Percentiles rank a stretch among this genome's conserved stretches.
These are phyloP conservation scores for Heterocephalus glaber DNA, from an alignment of 2,113 vertebrate genomes.

Conservation along the genomic window DNA sequence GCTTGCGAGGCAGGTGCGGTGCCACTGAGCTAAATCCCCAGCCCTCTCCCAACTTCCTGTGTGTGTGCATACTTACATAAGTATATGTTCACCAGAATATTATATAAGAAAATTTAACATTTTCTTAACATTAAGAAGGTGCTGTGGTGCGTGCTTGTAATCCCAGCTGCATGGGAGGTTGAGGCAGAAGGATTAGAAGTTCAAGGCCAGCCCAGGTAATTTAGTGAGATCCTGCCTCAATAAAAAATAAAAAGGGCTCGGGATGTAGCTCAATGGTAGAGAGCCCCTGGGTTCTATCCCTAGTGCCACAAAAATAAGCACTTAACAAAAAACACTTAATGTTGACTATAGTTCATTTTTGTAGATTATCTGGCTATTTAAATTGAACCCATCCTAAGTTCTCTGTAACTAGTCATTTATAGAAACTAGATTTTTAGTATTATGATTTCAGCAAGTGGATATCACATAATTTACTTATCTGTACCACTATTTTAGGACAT, in stretches of 20 bases:
- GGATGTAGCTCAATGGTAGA: background rate
- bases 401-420: constrained; percentile 31
- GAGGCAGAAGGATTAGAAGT: background rate
- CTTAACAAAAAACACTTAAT: background rate
- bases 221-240: background rate
- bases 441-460: constrained; percentile 55
- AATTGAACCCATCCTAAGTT: constrained; percentile 38
- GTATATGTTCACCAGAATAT: background rate
- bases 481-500: constrained; percentile 11
- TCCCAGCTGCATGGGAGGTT: background rate
- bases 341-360: constrained; percentile 50
- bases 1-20: too few relatives aligned
- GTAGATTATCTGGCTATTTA: constrained; percentile 45
- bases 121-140: background rate
- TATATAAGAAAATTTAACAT: background rate
- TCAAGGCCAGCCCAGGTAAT: background rate
- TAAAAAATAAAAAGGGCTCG: background rate
- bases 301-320: background rate
- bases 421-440: constrained; percentile 54
- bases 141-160: background rate
- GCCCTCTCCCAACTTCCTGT: background rate
- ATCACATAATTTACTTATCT: constrained; percentile 18
- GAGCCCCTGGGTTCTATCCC: background rate
- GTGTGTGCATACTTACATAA: background rate
- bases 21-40: too few relatives aligned